Evolutionary conservation across 2,113 vertebrate species (phyloP), one percentile per base, ranked within the genome.

Genomic region (Electrona antarctica): DNA sequence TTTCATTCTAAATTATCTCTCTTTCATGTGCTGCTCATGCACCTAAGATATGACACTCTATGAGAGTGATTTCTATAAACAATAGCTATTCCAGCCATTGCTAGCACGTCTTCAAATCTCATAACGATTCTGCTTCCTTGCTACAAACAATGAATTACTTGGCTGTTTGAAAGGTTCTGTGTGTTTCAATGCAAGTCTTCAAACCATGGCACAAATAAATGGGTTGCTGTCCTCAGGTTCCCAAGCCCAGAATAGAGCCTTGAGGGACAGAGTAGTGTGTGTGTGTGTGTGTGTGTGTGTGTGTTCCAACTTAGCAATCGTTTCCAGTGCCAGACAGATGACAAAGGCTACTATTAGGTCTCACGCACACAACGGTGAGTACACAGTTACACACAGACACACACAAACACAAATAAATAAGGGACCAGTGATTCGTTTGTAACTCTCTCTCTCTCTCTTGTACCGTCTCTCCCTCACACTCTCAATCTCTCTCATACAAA

Each of bases 331-430:
- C 69, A 70, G 62, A 51, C 33, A 13, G 45, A 60, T 7, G 21
- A 71, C 71, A 74, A 71, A 78, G 60, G 21, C 73, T 62, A 47
- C 76, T 55, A 67, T 54, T 11, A 54, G 51, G 5, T 2, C 52
- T 28, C 41, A 12, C 56, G 13, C 9, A 52, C 11, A 41, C 28
- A 28, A 8, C 47, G 2, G 8, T n/a, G 14, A 13, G 7, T 11
- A 52, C 61, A 29, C 0, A n/a, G n/a, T n/a, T n/a, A n/a, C n/a
- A 41, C 33, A 41, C 33, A 41, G 33, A 41, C 33, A 6, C 33
- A 41, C 33, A 41, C 33, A 41, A 3, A 41, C 33, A 6, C 33
- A 41, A 3, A 41, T 41, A 41, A 41, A 41, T 41, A 41, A 41
- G 33, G 33, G 33, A 41, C 33, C 33, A 41, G 33, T 41, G 33